A percentile compares a stretch with the other conserved stretches of the same genome.
These are phyloP conservation scores for Microctonus brassicae DNA, from an alignment of 2,888 invertebrate genomes.

Conservation along the genomic window DNA sequence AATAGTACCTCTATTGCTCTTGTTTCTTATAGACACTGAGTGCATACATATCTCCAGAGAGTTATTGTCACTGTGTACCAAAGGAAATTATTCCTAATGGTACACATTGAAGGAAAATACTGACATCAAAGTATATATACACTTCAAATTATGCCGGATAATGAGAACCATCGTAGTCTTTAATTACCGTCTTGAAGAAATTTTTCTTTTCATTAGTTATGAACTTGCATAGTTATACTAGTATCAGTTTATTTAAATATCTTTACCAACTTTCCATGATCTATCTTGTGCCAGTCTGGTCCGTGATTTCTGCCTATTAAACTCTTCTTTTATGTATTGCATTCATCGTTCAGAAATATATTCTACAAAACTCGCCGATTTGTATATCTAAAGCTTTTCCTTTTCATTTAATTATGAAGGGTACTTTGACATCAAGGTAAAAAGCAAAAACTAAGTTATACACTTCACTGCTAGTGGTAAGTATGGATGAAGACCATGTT, in stretches of 20 bases:
- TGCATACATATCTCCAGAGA: not conserved
- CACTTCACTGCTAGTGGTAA: not conserved
- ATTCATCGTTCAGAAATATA: not conserved
- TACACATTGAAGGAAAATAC: not conserved
- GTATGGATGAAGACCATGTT: not conserved
- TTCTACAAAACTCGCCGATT: not conserved
- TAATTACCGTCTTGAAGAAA: not conserved
- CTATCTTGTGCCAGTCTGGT: not conserved
- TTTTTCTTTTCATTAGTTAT: not conserved
- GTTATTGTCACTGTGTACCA: not conserved
- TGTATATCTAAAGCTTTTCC: not conserved
- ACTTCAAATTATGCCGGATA: too few species aligned
- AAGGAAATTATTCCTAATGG: not conserved
- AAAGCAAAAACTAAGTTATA: not conserved
- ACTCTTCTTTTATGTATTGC: not conserved
- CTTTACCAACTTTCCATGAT: too few species aligned
- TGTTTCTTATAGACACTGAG: not conserved
- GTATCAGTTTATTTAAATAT: not conserved
- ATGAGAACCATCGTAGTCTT: not conserved
- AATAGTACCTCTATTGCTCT: not conserved
- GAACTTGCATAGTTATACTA: not conserved
- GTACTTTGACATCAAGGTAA: not conserved
- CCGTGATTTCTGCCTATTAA: not conserved
- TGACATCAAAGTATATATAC: not conserved
- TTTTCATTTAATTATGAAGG: conserved; percentile 14